Base-by-base conservation (phyloP, 2,888 invertebrate species). In the Taenaris catops region DNA sequence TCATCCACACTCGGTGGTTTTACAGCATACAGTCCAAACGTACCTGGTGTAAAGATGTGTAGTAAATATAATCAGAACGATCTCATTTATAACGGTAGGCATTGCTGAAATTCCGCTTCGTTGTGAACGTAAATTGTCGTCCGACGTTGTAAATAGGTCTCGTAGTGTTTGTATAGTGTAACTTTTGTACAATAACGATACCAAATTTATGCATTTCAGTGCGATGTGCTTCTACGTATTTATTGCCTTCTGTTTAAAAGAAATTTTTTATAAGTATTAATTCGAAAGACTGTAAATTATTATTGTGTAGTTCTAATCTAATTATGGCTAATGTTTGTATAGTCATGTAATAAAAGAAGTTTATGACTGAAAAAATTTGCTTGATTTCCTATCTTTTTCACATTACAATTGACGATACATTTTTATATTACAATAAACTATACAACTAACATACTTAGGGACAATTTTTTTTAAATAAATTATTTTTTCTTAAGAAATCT, bases 101-200 rank as follows among this genome's bases (percentile, higher is more conserved):
- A 52, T 56, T 58, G 63, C 66, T 72, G 55, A 43, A 48, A 60
- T 68, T 59, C 49, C 65, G 64, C 67, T 74, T 75, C 64, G 67
- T 36, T 41, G 63, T 58, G 57, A 69, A 68, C 63, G 68, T 66
- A 49, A 57, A 58, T 59, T 71, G 37, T 39, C 65, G 72, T 74
- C 71, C 59, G 45, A 65, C 61, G 51, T 63, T 80, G 79, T 81
- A 81, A 66, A 81, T 81, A 81, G 41, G 63, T 32, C 44, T 48
- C 43, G 43, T 68, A 74, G 63, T 68, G 58, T 57, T 65, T 66
- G 61, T 59, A 66, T 49, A 54, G 54, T 67, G 63, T 79, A 80
- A 78, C 72, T 81, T 81, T 86, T 86, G 83, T 84, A 84, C 81
- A 83, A 81, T 78, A 75, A 69, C 63, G 78, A 83, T 83, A 86